These are phyloP conservation scores for Galeopterus variegatus DNA, from an alignment of 2,113 vertebrate genomes.

Conservation along the genomic window DNA sequence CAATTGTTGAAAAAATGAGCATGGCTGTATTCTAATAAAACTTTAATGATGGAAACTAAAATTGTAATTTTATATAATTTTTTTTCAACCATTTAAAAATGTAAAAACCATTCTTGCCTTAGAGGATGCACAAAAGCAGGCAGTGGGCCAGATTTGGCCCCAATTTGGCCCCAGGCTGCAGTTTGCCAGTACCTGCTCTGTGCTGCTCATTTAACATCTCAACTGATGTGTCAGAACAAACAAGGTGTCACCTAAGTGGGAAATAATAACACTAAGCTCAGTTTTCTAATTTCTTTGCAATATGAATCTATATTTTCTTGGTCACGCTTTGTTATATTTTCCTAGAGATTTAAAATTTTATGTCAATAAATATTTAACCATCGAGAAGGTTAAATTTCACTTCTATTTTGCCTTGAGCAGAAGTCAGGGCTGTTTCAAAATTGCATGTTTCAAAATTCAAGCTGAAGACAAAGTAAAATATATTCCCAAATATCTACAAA, in stretches of 20 bases:
- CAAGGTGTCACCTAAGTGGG: not conserved
- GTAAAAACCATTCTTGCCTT: not conserved
- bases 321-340: not conserved
- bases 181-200: not conserved
- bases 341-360: conserved; percentile 74
- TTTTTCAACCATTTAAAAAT: not conserved
- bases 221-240: not conserved
- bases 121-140: not conserved
- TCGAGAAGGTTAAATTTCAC: conserved; percentile 65
- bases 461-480: conserved; percentile 82
- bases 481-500: conserved; percentile 81
- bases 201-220: not conserved
- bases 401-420: conserved; percentile 62
- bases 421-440: not conserved
- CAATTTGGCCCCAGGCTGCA: too few species aligned
- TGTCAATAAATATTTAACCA: conserved; percentile 50
- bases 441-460: conserved; percentile 62
- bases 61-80: not conserved
- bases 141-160: not conserved
- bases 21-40: not conserved
- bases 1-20: not conserved
- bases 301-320: conserved; percentile 31
- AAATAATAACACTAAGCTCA: not conserved
- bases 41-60: not conserved
- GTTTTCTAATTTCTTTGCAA: conserved; percentile 22